phyloP scores from a whole-genome alignment of 1,140 invertebrate species.

The Phenacoccus solenopsis region DNA sequence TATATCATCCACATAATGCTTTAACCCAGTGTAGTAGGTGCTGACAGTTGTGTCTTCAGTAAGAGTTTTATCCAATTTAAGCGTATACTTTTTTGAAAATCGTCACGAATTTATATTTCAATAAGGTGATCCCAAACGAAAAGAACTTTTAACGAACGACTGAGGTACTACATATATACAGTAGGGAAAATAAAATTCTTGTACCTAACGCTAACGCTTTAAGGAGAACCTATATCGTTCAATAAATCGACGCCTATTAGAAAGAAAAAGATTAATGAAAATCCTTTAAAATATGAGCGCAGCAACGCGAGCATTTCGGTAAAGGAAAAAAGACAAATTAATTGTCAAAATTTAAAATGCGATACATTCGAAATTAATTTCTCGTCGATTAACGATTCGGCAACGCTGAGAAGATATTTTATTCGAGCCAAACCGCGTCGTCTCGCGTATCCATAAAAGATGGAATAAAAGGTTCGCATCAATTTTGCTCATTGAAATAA shows the following conservation, averaged over 20 bases:
- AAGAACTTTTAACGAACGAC: background rate
- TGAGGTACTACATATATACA: background rate
- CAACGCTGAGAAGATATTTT: background rate
- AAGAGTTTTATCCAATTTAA: too few species aligned
- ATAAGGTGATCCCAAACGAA: background rate
- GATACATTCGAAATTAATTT: background rate
- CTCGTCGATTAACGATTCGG: background rate
- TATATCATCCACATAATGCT: too few species aligned
- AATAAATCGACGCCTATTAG: background rate
- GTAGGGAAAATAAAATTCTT: too few species aligned
- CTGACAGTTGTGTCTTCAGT: too few species aligned
- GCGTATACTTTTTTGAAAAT: background rate
- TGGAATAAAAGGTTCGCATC: background rate
- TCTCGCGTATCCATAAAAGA: too few species aligned
- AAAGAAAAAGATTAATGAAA: background rate
- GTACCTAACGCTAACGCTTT: too few species aligned
- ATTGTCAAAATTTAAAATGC: background rate
- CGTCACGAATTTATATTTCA: background rate
- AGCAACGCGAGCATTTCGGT: background rate
- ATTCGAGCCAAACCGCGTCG: background rate
- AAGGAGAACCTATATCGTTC: background rate
- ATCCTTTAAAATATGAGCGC: background rate
- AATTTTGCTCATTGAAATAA: background rate
- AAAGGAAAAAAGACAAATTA: background rate
- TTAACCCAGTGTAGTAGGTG: too few species aligned